A percentile compares a stretch with the other conserved stretches of the same genome.
Evolutionary conservation across 2,888 invertebrate species (phyloP).

Genomic region (Drosophila nigricruria): DNA sequence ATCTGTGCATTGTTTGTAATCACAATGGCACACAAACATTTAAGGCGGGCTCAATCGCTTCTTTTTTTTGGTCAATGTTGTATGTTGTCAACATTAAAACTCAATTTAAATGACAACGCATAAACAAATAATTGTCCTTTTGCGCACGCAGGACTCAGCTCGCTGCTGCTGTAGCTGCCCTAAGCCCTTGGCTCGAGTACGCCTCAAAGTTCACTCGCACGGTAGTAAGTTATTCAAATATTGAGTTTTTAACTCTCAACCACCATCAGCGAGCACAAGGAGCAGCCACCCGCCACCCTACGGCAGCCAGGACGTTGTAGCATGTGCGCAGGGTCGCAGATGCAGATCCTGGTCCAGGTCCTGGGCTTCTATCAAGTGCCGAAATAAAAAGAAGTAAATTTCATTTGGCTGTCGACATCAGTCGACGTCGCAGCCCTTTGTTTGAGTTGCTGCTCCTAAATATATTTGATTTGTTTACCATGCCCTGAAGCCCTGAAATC

Average conservation of each 20-base stretch:
- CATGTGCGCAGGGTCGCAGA: conserved; percentile 69
- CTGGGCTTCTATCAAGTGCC: conserved; percentile 44
- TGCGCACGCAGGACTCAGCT: conserved; percentile 40
- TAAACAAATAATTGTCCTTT: conserved; percentile 85
- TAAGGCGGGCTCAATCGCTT: conserved; percentile 4
- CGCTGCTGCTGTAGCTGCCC: conserved; percentile 9
- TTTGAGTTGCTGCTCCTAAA: conserved; percentile 72
- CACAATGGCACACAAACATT: conserved; percentile 62
- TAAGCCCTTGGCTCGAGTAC: conserved; percentile 47
- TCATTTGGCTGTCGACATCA: conserved; percentile 60
- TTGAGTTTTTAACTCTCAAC: conserved; percentile 77
- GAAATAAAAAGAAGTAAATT: conserved; percentile 57
- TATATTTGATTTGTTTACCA: conserved; percentile 82
- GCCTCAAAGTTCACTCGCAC: conserved; percentile 77
- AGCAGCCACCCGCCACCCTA: conserved; percentile 22
- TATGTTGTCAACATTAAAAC: conserved; percentile 82
- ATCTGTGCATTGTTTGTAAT: conserved; percentile 50
- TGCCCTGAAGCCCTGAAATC: conserved; percentile 72
- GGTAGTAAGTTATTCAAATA: conserved; percentile 81
- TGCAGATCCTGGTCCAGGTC: conserved; percentile 30
- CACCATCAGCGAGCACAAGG: conserved; percentile 1
- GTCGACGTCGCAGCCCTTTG: conserved; percentile 48
- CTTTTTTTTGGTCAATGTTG: conserved; percentile 48
- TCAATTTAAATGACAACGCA: conserved; percentile 85
- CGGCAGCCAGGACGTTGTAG: conserved; percentile 8